Evolutionary conservation across 2,888 invertebrate genomes (phyloP), one percentile per base, ranked within the genome.

Genomic region (Crematogaster levior): DNA sequence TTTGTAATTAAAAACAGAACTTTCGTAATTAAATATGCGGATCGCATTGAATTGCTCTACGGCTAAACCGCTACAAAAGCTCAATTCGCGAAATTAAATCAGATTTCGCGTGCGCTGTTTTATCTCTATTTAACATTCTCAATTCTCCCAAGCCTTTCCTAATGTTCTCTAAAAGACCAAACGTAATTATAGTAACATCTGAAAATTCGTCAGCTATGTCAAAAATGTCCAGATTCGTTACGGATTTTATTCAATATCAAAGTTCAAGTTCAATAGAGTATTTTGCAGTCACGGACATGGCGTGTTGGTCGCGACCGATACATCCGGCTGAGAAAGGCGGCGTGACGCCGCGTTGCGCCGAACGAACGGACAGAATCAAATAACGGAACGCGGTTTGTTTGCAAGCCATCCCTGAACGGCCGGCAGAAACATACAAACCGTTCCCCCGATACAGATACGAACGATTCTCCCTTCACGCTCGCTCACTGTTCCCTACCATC

Each of bases 351-450:
- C 53, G 34, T 24, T 18, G 60, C 60, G 85, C 82, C 82, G 87
- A 88, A 75, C 85, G 86, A 56, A 65, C 73, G 89, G 89, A 84
- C 89, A 84, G 90, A 91, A 92, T 92, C 91, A 92, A 92, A 92
- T 92, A 92, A 92, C 92, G 89, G 91, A 91, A 90, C 90, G 91
- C 88, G 91, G 92, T 92, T 92, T 92, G 92, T 92, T 92, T 92
- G 92, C 92, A 92, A 92, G 88, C 91, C 90, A 89, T 88, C 91
- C 90, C 85, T 80, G 82, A 87, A 85, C 88, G 87, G 83, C 86
- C 83, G 82, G 86, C 83, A 87, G 88, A 81, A 86, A 88, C 88
- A 89, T 88, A 90, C 86, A 87, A 88, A 90, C 88, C 86, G 77
- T 85, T 68, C 83, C 74, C 85, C 81, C 63, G 82, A 87, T 56